A percentile compares a stretch with the other conserved stretches of the same genome.
These are phyloP conservation scores for Scaptodrosophila latifasciaeformis DNA, from an alignment of 2,888 invertebrate species.

Conservation along the genomic window DNA sequence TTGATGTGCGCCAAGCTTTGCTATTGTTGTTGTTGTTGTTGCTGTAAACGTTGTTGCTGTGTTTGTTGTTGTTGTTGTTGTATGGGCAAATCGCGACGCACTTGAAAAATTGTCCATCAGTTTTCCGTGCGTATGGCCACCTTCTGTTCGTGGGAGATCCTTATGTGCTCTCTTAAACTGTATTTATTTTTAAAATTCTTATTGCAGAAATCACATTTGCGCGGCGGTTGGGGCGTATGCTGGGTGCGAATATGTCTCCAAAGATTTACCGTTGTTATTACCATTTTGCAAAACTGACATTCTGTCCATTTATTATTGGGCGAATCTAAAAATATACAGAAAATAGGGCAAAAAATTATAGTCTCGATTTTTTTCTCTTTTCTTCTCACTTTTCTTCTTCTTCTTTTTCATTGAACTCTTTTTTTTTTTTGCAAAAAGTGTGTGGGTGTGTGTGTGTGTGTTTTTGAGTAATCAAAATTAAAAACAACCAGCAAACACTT, in stretches of 20 bases:
- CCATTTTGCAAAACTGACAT: slow-evolving; percentile 76
- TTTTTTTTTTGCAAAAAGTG: not conserved
- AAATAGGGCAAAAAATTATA: slow-evolving; percentile 51
- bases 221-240: slow-evolving; percentile 75
- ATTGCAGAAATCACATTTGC: slow-evolving; percentile 75
- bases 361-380: slow-evolving; percentile 23
- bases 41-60: not conserved
- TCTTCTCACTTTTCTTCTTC: slow-evolving; percentile 5
- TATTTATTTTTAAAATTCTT: slow-evolving; percentile 76
- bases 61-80: not conserved
- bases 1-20: not conserved
- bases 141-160: slow-evolving; percentile 75
- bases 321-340: slow-evolving; percentile 75
- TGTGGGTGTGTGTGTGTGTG: not conserved
- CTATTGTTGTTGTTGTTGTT: not conserved
- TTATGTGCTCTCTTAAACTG: slow-evolving; percentile 75
- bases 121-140: slow-evolving; percentile 69
- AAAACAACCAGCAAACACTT: slow-evolving; percentile 37
- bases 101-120: slow-evolving; percentile 62
- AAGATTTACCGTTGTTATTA: slow-evolving; percentile 76
- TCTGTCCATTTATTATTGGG: slow-evolving; percentile 76
- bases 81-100: slow-evolving; percentile 25
- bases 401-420: slow-evolving; percentile 3
- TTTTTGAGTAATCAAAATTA: slow-evolving; percentile 2
- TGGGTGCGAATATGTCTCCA: slow-evolving; percentile 76